Evolutionary conservation across 1,140 invertebrate genomes (phyloP).

Genomic region (Drosophila kurseongensis): DNA sequence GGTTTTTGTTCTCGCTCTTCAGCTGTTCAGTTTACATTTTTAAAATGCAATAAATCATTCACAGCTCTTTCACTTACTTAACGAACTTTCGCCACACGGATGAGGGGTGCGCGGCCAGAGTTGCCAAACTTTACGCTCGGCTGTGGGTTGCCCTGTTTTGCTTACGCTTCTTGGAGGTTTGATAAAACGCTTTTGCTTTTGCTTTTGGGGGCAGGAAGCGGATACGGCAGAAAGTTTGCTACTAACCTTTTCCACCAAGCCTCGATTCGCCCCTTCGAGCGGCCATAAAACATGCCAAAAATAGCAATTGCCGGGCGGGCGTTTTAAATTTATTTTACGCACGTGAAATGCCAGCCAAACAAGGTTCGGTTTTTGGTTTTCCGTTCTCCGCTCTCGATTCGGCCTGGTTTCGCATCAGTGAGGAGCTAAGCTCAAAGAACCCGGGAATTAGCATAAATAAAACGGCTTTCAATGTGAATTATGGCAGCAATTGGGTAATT

Average conservation of each 20-base stretch:
- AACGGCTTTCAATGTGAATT: conserved; percentile 27
- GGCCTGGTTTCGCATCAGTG: not conserved
- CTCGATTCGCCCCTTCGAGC: conserved; percentile 10
- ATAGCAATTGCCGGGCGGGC: conserved; percentile 59
- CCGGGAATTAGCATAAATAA: conserved; percentile 66
- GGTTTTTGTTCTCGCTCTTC: conserved; percentile 2
- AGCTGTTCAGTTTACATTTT: conserved; percentile 70
- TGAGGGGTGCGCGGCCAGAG: conserved; percentile 3
- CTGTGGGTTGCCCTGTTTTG: conserved; percentile 39
- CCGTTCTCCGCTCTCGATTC: not conserved
- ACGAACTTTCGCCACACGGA: conserved; percentile 65
- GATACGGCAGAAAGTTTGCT: conserved; percentile 49
- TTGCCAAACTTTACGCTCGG: conserved; percentile 37
- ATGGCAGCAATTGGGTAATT: conserved; percentile 51
- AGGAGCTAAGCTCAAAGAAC: not conserved
- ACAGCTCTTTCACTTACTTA: conserved; percentile 83
- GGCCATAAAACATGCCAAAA: conserved; percentile 76
- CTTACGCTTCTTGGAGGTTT: conserved; percentile 55
- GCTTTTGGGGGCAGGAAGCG: not conserved
- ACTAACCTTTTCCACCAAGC: conserved; percentile 66
- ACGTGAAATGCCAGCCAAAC: conserved; percentile 61
- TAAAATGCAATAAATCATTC: conserved; percentile 83
- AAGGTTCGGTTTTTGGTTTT: conserved; percentile 3
- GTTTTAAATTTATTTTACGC: conserved; percentile 77
- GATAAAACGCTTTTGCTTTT: conserved; percentile 50